These are phyloP conservation scores for Bufo bufo DNA, from an alignment of 2,113 vertebrate genomes.

Conservation along the genomic window DNA sequence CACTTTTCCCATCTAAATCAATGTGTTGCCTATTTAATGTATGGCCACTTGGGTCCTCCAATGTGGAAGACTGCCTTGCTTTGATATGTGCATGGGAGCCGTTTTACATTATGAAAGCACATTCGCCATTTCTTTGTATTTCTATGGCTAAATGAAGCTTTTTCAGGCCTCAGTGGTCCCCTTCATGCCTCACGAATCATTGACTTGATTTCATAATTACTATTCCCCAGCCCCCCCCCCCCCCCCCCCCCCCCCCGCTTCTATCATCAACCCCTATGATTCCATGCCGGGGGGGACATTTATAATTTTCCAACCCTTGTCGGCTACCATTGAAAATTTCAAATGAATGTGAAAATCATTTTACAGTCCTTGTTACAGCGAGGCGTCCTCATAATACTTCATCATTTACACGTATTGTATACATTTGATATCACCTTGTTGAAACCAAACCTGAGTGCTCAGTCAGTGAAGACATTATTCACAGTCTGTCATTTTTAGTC, in stretches of 20 bases:
- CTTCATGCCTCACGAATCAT: constrained; percentile 45
- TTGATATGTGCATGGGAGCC: not conserved
- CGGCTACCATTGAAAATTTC: constrained; percentile 29
- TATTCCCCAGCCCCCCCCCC: too few relatives aligned
- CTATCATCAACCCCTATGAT: constrained; percentile 19
- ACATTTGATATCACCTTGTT: too few relatives aligned
- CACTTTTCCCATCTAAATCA: not conserved
- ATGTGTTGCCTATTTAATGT: not conserved
- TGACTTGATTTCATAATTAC: constrained; percentile 48
- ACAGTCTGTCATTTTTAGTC: not conserved
- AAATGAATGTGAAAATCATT: too few relatives aligned
- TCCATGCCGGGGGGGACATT: not conserved
- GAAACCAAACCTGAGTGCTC: not conserved
- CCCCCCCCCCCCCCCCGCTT: not conserved
- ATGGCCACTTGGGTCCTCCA: not conserved
- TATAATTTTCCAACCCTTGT: constrained; percentile 21
- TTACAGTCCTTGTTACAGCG: not conserved
- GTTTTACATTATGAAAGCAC: not conserved
- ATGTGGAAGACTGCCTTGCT: not conserved
- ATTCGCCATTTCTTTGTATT: not conserved
- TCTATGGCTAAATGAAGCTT: not conserved
- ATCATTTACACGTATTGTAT: not conserved
- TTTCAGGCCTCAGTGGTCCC: constrained; percentile 29
- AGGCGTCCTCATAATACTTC: not conserved
- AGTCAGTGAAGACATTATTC: not conserved